Evolutionary conservation across 2,888 invertebrate species (phyloP).

Genomic region (Thymelicus sylvestris): DNA sequence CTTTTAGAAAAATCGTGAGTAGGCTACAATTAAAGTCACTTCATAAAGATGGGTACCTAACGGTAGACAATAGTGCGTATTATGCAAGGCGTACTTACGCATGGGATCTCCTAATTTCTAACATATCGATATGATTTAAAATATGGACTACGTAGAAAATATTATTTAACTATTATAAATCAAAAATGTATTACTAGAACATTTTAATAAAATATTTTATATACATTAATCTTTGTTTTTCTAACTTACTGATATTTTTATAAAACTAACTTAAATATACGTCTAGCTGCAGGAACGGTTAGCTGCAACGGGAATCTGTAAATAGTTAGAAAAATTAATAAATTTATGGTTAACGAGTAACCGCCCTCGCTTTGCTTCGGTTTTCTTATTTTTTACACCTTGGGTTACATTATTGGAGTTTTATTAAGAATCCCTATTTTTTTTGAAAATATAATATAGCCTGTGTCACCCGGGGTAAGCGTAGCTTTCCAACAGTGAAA

Average conservation of each 20-base stretch:
- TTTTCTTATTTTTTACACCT: too few relatives aligned
- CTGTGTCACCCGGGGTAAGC: too few relatives aligned
- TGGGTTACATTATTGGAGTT: too few relatives aligned
- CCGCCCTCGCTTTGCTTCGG: too few relatives aligned
- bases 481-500: too few relatives aligned
- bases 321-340: background rate
- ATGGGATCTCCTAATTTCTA: background rate
- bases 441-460: too few relatives aligned
- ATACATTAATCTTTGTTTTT: slow-evolving; percentile 5
- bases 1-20: too few relatives aligned
- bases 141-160: background rate
- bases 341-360: too few relatives aligned
- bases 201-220: slow-evolving; percentile 26
- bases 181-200: background rate
- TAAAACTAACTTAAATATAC: background rate
- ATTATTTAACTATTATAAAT: background rate
- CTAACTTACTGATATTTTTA: background rate
- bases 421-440: too few relatives aligned
- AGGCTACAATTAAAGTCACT: too few relatives aligned
- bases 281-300: background rate
- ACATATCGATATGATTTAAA: background rate
- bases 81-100: background rate
- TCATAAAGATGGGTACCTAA: too few relatives aligned
- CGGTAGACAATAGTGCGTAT: too few relatives aligned
- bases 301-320: slow-evolving; percentile 10